These are phyloP conservation scores for Halcyon malimbica DNA, from an alignment of 2,113 vertebrate species.

Conservation along the genomic window DNA sequence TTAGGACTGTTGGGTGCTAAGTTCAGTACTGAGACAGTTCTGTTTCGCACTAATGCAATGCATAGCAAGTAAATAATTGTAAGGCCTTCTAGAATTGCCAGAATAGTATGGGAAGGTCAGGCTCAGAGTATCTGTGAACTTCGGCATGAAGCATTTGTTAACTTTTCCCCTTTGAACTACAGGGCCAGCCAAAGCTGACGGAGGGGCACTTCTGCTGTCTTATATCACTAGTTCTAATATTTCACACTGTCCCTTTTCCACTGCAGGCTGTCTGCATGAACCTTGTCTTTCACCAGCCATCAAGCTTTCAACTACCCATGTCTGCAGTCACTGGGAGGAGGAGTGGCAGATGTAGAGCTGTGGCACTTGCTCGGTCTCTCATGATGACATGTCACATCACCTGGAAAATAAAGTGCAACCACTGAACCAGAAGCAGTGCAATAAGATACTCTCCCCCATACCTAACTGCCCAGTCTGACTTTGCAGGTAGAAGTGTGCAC, in stretches of 20 bases:
- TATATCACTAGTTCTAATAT: not conserved
- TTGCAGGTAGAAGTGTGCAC: accelerated
- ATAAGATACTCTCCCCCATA: not conserved
- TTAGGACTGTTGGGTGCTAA: not conserved
- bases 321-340: accelerated
- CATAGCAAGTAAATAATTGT: not conserved
- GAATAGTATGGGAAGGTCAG: not conserved
- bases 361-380: not conserved
- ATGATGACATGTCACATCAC: not conserved
- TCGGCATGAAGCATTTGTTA: not conserved
- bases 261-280: not conserved
- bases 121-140: not conserved
- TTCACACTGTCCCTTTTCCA: not conserved
- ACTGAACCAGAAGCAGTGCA: not conserved
- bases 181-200: not conserved
- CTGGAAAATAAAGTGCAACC: not conserved
- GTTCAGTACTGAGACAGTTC: not conserved
- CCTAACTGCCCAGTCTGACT: not conserved
- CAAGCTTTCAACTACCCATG: not conserved
- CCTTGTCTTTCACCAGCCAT: not conserved
- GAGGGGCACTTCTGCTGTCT: not conserved
- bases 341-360: accelerated
- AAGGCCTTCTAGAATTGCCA: not conserved
- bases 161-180: not conserved
- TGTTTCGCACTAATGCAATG: not conserved